These are phyloP conservation scores for Bryconaethiops microstoma DNA, from an alignment of 2,797 vertebrate species.

Conservation along the genomic window DNA sequence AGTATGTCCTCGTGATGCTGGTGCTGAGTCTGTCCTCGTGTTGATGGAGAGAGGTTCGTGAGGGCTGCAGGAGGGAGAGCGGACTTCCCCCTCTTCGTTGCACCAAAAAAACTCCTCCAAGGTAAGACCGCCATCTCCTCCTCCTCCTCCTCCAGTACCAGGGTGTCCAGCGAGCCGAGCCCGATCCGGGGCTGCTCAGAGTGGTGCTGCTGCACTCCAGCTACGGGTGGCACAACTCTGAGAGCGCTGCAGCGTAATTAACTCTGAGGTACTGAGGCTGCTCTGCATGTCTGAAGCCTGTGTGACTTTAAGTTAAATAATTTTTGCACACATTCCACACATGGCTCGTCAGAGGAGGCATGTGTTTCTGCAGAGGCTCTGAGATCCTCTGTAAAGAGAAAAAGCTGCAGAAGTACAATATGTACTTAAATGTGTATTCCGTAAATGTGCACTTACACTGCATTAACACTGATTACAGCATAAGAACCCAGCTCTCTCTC, in stretches of 20 bases:
- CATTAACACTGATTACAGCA: too few species aligned
- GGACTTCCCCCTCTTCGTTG: constrained; percentile 72
- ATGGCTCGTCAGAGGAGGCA: background rate
- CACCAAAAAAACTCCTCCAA: constrained; percentile 75
- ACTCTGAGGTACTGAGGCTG: background rate
- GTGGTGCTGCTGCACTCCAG: too few species aligned
- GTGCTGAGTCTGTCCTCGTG: background rate
- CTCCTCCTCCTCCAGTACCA: background rate
- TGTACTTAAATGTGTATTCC: too few species aligned
- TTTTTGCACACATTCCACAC: background rate
- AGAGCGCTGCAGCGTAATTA: too few species aligned
- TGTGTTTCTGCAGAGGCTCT: background rate
- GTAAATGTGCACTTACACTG: too few species aligned
- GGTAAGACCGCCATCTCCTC: constrained; percentile 68
- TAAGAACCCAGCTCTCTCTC: too few species aligned
- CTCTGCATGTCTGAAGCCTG: background rate
- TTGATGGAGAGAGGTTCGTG: constrained; percentile 75
- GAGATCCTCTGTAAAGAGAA: too few species aligned
- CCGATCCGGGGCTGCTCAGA: background rate
- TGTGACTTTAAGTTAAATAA: background rate
- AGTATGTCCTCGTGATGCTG: constrained; percentile 5
- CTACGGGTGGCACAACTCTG: background rate
- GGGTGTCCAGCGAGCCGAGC: background rate
- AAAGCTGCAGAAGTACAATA: background rate
- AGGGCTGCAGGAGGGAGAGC: constrained; percentile 73